Evolutionary conservation across 2,113 vertebrate genomes (phyloP), one percentile per base, ranked within the genome.

Genomic region (Austrofundulus limnaeus): DNA sequence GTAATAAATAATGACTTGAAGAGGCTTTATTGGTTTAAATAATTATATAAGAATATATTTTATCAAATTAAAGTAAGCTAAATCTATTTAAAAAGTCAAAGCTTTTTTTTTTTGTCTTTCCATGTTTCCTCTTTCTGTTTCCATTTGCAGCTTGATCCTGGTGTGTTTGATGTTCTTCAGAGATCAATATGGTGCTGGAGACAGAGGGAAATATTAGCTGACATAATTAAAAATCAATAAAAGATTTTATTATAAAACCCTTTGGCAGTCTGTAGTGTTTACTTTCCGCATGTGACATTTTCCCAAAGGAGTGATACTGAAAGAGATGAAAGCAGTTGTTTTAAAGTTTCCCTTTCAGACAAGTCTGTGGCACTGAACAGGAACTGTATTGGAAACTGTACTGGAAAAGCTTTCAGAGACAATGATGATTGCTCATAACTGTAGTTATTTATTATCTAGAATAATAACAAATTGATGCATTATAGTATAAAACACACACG

Each of bases 201-300:
- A 75, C 58, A 25, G 56, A 75, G 56, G 78, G 65, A 86, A 76
- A 70, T 81, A 72, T 79, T 78, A 79, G 53, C 61, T 57, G 39
- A 55, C 63, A 76, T 78, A 66, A 86, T 67, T 70, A 31, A 76
- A 83, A 47, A 82, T 17, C 74, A 87, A 85, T 87, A 80, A 83
- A 87, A 65, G 51, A 70, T 81, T 86, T 89, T 85, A 72, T 63
- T 78, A 82, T 48, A 61, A 69, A 39, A 72, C 52, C n/a, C 4
- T 28, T 16, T 24, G 41, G 49, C 19, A 25, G 34, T 68, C 9
- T 7, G n/a, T 73, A 41, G 63, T 47, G 50, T 68, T 47, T n/a
- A 42, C 2, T 69, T 41, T 49, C 2, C 45, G 17, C 34, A 38
- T 66, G 24, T 10, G 11, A 42, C 8, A 28, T 53, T 73, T 34